A percentile compares a stretch with the other conserved stretches of the same genome.
phyloP scores from a whole-genome alignment of 2,113 vertebrate species.

The Holacanthus passer region DNA sequence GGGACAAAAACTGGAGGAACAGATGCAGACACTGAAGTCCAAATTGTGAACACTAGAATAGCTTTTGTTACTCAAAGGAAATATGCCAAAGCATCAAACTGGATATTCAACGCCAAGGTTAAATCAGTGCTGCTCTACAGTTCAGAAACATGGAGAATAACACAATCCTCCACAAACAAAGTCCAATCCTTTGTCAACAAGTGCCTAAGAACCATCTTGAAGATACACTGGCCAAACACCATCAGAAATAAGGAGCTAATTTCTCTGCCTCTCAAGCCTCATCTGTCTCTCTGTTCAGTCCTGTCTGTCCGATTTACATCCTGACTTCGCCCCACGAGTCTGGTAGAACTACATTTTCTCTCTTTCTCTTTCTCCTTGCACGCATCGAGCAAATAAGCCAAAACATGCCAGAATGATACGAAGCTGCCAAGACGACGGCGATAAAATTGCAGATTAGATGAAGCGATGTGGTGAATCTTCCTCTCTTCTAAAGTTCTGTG shows the following conservation, averaged over 20 bases:
- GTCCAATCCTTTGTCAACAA: too few relatives aligned
- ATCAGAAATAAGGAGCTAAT: background rate
- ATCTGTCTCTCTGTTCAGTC: conserved; percentile 28
- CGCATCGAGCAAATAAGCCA: background rate
- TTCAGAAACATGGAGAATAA: too few relatives aligned
- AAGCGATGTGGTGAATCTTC: too few relatives aligned
- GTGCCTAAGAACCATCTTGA: background rate
- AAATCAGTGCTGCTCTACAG: too few relatives aligned
- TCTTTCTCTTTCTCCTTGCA: background rate
- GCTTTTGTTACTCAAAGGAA: background rate
- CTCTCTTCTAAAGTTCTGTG: background rate
- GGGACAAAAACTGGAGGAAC: too few relatives aligned
- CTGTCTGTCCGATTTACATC: conserved; percentile 32
- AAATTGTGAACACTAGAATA: background rate
- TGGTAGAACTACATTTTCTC: background rate
- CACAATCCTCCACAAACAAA: too few relatives aligned
- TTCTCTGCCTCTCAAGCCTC: conserved; percentile 25
- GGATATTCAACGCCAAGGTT: too few relatives aligned
- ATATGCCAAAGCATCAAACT: background rate
- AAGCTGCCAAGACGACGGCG: conserved; percentile 3
- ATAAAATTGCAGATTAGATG: background rate
- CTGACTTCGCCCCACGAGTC: conserved; percentile 8
- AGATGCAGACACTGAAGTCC: background rate
- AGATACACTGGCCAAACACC: background rate
- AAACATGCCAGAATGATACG: conserved; percentile 16